Base-by-base conservation (phyloP, 2,797 vertebrate genomes). In the Scyliorhinus canicula region DNA sequence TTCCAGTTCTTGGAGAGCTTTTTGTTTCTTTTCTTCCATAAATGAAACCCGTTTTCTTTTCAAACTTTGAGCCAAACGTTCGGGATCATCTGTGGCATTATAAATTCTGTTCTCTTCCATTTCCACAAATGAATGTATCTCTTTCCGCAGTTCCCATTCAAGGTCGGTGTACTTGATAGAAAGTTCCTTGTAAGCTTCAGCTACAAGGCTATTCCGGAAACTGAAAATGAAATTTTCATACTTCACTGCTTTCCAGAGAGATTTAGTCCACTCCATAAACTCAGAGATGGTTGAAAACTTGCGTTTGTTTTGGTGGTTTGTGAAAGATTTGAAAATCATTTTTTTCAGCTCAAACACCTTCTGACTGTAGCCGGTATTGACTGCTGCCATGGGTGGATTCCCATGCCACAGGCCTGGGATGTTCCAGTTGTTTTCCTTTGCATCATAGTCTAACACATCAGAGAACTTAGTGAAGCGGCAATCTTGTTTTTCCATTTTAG, bases 201-300 rank as follows among this genome's bases (percentile, higher is more conserved):
- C 95, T 55, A 95, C 95, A 67, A 95, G 40, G 0, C 96, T 95
- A 31, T 97, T 97, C 95, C 96, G 95, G 69, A 98, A 96, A 60
- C 96, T 95, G 93, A 97, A 95, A 14, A 96, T 95, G 95, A 97
- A 97, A 21, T 96, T 96, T 35, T 96, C 95, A 84, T 95, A 95
- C 96, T 96, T 97, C 85, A 97, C 96, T 1, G 95, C 96, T 40
- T 96, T 97, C 98, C 98, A 98, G 93, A 98, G 95, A 19, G 74
- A 4, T 19, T 79, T 1, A 44, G 74, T 79, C 74, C 74, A 79
- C 3, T 21, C n/a, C 0, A 19, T 19, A 40, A 79, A 79, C 16
- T 79, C n/a, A 6, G n/a, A 79, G 74, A 79, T 19, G 74, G 74
- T 79, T 21, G 74, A 40, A 19, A 40, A 40, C 19, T 79, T 77